Base-by-base conservation (phyloP, 2,797 vertebrate species). In the Malurus leucopterus region DNA sequence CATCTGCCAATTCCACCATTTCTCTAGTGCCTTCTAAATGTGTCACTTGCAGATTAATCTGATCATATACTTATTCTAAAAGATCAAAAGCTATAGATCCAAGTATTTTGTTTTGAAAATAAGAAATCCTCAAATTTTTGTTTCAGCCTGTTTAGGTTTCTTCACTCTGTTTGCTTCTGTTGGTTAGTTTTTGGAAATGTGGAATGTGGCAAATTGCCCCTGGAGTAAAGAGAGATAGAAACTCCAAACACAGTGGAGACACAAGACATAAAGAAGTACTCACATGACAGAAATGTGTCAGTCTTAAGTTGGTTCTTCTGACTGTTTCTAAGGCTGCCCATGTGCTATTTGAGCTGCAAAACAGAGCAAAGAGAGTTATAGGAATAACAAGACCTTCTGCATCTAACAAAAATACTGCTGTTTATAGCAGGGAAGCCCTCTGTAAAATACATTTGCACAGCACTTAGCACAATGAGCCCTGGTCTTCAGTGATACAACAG, bases 401-500 rank as follows among this genome's bases (percentile, higher is more conserved):
- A 86, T 90, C 84, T 85, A 85, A 80, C 89, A 91, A 88, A 92
- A 92, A 53, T 53, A 74, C 67, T 89, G 54, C 51, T 83, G 43
- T 85, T 89, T 70, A 72, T 78, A 74, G 73, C 58, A 81, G 53
- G 83, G 76, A 88, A 93, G 27, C 23, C 85, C 83, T 86, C 70
- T 88, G 12, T 36, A 81, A 90, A 91, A 80, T 30, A 91, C 83
- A 78, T 92, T 78, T 75, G 53, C 83, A 75, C 76, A 81, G 80
- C 85, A 88, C 67, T 94, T 88, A 68, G 72, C 36, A 80, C 87
- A 74, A 71, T 51, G 55, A 93, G 67, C 55, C 73, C 53, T 4
- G 13, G 23, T 86, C 89, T 89, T 89, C 76, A 23, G 67, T 21
- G 51, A 86, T 84, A 63, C 51, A 83, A 74, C 70, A 49, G 83